Base-by-base conservation (phyloP, 2,113 vertebrate genomes). In the Sturnus vulgaris region DNA sequence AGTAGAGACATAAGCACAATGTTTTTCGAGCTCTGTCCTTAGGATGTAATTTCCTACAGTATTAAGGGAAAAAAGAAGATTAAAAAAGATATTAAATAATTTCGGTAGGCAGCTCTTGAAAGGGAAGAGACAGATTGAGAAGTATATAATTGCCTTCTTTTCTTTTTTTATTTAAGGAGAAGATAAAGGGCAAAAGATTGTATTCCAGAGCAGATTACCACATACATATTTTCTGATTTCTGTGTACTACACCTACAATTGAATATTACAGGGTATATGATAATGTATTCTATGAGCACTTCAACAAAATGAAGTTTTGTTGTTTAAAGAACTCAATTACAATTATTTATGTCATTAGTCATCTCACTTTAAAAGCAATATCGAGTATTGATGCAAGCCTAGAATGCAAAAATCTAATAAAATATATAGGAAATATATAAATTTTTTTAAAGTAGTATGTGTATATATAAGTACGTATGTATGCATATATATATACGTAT, bases 1-100 rank as follows among this genome's bases (percentile, higher is more conserved):
- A 80, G 49, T 23, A 96, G 77, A 91, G 57, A 92, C 80, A 79
- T 71, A 91, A 87, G 82, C 79, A 94, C 66, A 91, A 59, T 52
- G 66, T 47, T 91, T 92, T 80, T 47, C 46, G 52, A 93, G 39
- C 16, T 81, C 76, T 72, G 55, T 69, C 52, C 69, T 88, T 92
- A 92, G 52, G n/a, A 73, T 0, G 5, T 65, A 42, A 76, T 86
- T 92, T 77, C 64, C 79, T 82, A 86, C 22, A 75, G 56, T 63
- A 80, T 59, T 84, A 83, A 59, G 40, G 40, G 66, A 28, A 92
- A 90, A 93, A 85, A 82, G 7, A 56, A 70, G 8, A 76, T 64
- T 37, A 12, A 56, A 76, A 85, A 85, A 79, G 47, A 68, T 47
- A 85, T 52, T 47, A 71, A 92, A 42, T 20, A 5, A 56, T 87